Percentiles rank a stretch among this genome's conserved stretches.
Evolutionary conservation across 2,888 invertebrate genomes (phyloP).

Genomic region (Ceraclea dissimilis): DNA sequence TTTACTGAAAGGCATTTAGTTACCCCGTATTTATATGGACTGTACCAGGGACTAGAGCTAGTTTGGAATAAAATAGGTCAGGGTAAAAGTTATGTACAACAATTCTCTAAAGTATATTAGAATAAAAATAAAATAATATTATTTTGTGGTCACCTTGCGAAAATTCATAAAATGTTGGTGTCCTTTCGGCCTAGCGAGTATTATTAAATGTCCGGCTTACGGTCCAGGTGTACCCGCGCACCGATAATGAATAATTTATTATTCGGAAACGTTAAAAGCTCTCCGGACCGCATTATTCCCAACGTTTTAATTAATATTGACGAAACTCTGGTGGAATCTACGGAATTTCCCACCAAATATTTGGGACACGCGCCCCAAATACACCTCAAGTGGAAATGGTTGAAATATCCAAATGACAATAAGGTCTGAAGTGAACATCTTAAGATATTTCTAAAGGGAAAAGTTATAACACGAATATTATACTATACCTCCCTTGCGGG

Average conservation of each 20-base stretch:
- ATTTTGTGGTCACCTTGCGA: background rate
- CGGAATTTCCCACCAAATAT: background rate
- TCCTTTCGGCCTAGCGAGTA: background rate
- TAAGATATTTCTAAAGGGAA: background rate
- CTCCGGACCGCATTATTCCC: slow-evolving; percentile 11
- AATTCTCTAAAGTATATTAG: too few relatives aligned
- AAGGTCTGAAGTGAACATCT: background rate
- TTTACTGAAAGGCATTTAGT: too few relatives aligned
- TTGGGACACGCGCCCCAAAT: background rate
- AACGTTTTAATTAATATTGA: slow-evolving; percentile 24
- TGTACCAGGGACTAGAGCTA: too few relatives aligned
- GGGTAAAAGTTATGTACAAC: too few relatives aligned
- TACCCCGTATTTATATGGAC: too few relatives aligned
- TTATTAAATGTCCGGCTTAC: slow-evolving; percentile 15
- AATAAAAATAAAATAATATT: too few relatives aligned
- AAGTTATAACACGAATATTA: background rate
- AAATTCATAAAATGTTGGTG: background rate
- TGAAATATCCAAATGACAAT: background rate
- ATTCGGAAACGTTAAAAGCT: slow-evolving; percentile 20
- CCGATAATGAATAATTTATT: slow-evolving; percentile 26
- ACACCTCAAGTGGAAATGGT: background rate
- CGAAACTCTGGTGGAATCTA: slow-evolving; percentile 3
- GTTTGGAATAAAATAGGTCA: too few relatives aligned
- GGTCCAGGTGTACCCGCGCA: slow-evolving; percentile 25
- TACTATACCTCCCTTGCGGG: too few relatives aligned